These are phyloP conservation scores for Sebastiscus tertius DNA, from an alignment of 2,797 vertebrate species.

Conservation along the genomic window DNA sequence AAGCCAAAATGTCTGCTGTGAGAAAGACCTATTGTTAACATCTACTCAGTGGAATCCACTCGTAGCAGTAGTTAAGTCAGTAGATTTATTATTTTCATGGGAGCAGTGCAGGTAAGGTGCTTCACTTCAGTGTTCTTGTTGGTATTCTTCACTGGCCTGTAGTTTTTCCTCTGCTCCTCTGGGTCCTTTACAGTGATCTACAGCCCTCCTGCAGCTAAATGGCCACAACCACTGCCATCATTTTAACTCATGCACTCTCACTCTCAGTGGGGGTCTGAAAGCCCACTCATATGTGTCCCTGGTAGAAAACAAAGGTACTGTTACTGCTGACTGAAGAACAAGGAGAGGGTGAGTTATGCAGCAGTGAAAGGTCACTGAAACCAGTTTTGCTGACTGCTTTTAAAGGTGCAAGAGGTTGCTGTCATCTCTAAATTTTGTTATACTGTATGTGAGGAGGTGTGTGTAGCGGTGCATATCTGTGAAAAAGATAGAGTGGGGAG, in stretches of 20 bases:
- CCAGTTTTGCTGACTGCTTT: background rate
- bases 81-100: background rate
- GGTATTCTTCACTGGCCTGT: background rate
- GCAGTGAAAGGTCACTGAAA: background rate
- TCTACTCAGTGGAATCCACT: background rate
- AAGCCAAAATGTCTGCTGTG: accelerated
- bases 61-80: background rate
- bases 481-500: background rate
- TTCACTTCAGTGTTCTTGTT: background rate
- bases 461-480: background rate
- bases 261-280: too few relatives aligned
- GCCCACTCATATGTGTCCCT: background rate
- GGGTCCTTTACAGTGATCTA: background rate
- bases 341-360: background rate
- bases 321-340: background rate
- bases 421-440: background rate
- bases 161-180: background rate
- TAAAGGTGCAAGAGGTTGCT: background rate
- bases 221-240: background rate
- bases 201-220: background rate
- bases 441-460: background rate
- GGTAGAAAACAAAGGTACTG: background rate
- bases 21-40: too few relatives aligned
- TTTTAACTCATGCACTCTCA: background rate
- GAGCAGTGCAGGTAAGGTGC: background rate